phyloP scores from a whole-genome alignment of 2,888 invertebrate genomes.

The Nineta flava region DNA sequence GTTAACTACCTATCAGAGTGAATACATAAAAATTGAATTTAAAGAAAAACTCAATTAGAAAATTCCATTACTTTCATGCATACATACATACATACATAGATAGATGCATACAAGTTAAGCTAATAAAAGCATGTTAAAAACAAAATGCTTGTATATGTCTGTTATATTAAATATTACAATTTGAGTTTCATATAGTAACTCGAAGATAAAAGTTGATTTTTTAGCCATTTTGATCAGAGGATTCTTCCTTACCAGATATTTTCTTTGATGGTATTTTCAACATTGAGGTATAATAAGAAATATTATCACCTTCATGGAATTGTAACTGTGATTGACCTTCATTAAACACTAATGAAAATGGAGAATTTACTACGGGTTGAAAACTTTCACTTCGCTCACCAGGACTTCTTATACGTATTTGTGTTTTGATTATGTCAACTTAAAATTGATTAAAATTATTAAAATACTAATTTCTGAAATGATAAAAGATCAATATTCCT shows the following conservation, averaged over 20 bases:
- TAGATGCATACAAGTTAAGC: too few relatives aligned
- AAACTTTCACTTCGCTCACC: slow-evolving; percentile 40
- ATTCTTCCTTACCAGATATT: slow-evolving; percentile 26
- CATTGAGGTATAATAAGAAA: slow-evolving; percentile 32
- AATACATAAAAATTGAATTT: too few relatives aligned
- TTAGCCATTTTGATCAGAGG: too few relatives aligned
- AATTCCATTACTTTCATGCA: too few relatives aligned
- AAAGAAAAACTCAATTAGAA: too few relatives aligned
- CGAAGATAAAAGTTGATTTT: not conserved
- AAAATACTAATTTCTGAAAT: not conserved
- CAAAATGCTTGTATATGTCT: not conserved
- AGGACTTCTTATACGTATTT: slow-evolving; percentile 35
- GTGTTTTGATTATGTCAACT: slow-evolving; percentile 55
- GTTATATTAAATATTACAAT: not conserved
- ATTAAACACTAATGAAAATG: slow-evolving; percentile 45
- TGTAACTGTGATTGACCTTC: slow-evolving; percentile 47
- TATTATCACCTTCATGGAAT: slow-evolving; percentile 36
- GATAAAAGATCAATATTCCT: slow-evolving; percentile 14
- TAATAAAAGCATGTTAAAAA: too few relatives aligned
- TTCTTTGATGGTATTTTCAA: slow-evolving; percentile 50
- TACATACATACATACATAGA: too few relatives aligned
- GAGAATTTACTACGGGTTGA: slow-evolving; percentile 48
- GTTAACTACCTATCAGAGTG: too few relatives aligned
- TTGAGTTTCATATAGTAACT: too few relatives aligned
- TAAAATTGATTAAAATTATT: slow-evolving; percentile 15